phyloP scores from a whole-genome alignment of 2,797 vertebrate genomes.

The Acridotheres tristis region DNA sequence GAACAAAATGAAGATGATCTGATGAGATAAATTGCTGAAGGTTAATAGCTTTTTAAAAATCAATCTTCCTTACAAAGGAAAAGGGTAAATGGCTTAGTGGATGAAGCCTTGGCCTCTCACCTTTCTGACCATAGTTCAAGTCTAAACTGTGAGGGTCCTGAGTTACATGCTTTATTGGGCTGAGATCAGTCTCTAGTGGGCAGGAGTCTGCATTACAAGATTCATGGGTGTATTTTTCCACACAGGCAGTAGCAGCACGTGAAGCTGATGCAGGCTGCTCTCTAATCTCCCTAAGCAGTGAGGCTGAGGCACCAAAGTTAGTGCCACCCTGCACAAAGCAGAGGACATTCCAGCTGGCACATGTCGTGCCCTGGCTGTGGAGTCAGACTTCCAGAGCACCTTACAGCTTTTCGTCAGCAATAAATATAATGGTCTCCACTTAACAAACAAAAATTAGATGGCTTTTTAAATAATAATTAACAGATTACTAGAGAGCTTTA shows the following conservation, averaged over 20 bases:
- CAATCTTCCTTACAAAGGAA: conserved; percentile 80
- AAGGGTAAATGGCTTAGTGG: conserved; percentile 81
- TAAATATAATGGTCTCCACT: neutral
- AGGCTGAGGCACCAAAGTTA: neutral
- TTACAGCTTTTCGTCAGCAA: neutral
- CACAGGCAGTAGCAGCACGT: neutral
- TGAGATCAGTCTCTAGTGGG: conserved; percentile 82
- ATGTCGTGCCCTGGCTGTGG: neutral
- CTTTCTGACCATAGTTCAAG: conserved; percentile 78
- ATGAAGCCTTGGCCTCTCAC: conserved; percentile 78
- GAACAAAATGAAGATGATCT: conserved; percentile 80
- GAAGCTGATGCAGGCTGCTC: neutral
- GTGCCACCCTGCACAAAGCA: neutral
- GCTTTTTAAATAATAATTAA: conserved; percentile 49
- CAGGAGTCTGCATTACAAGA: conserved; percentile 76
- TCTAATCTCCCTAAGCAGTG: neutral
- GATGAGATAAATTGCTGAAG: conserved; percentile 80
- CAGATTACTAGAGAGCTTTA: conserved; percentile 48
- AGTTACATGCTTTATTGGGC: conserved; percentile 65
- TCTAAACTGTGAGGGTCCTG: conserved; percentile 67
- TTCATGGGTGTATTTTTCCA: conserved; percentile 49
- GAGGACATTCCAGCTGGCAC: neutral
- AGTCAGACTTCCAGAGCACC: neutral
- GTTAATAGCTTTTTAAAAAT: conserved; percentile 84
- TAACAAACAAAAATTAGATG: conserved; percentile 13